These are phyloP conservation scores for Campoplex nolae DNA, from an alignment of 2,888 invertebrate species.

Conservation along the genomic window DNA sequence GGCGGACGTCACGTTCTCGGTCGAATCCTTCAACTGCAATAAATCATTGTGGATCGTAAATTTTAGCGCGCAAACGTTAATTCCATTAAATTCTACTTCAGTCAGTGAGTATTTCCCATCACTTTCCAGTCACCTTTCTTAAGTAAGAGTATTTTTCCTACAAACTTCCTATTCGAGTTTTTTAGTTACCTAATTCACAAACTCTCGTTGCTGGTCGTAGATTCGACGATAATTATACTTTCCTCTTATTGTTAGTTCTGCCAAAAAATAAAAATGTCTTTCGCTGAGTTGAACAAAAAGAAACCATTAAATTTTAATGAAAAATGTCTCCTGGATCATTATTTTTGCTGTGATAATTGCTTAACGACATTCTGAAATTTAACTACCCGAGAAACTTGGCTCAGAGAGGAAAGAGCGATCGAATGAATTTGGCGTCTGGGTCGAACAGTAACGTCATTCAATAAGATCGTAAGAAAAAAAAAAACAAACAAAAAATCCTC, in stretches of 20 bases:
- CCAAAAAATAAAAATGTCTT: neutral
- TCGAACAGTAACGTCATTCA: conserved; percentile 46
- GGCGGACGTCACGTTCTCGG: conserved; percentile 70
- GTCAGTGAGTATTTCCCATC: neutral
- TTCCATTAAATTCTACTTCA: conserved; percentile 22
- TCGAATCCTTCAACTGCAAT: conserved; percentile 65
- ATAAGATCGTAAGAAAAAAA: conserved; percentile 10
- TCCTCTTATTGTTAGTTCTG: neutral
- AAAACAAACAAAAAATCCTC: conserved; percentile 49
- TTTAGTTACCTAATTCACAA: neutral
- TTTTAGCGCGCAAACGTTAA: conserved; percentile 15
- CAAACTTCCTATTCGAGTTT: neutral
- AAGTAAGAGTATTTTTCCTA: neutral
- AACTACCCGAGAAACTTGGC: neutral
- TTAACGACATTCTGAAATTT: neutral
- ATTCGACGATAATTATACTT: neutral
- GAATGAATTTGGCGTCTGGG: conserved; percentile 30
- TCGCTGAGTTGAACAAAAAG: neutral
- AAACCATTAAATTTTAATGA: neutral
- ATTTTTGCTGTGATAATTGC: neutral
- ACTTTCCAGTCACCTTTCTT: neutral
- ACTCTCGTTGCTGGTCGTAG: neutral
- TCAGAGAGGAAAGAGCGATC: neutral
- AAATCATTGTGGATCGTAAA: conserved; percentile 59
- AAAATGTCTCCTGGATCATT: neutral